Evolutionary conservation across 92 coral and sea anemone genomes (phyloP).

Genomic region (Virgularia gustaviana): DNA sequence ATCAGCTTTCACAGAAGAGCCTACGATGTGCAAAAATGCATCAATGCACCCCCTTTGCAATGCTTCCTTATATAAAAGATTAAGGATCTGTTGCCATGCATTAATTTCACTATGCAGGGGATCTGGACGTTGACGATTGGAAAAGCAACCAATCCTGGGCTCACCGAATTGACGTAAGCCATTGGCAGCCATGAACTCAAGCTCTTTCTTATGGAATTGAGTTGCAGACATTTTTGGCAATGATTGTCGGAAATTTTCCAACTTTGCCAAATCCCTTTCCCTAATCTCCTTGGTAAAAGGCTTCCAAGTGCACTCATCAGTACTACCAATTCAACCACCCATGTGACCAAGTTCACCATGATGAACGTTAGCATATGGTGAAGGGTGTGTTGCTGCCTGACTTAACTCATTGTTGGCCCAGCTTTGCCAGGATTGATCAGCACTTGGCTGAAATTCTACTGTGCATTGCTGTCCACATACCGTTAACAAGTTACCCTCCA

Average conservation of each 20-base stretch:
- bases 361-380: conserved; percentile 62
- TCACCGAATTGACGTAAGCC: conserved; percentile 54
- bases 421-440: too few species aligned
- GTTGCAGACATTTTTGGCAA: conserved; percentile 12
- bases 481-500: conserved; percentile 38
- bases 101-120: conserved; percentile 57
- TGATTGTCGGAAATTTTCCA: conserved; percentile 11
- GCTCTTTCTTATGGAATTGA: conserved; percentile 27
- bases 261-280: conserved; percentile 20
- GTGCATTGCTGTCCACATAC: conserved; percentile 41
- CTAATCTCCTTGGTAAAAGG: conserved; percentile 37
- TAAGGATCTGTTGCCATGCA: background rate
- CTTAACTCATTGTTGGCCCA: conserved; percentile 46
- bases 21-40: background rate
- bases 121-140: conserved; percentile 58
- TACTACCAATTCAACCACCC: conserved; percentile 51
- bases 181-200: conserved; percentile 53
- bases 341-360: conserved; percentile 23
- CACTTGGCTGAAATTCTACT: too few species aligned
- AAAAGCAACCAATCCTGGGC: conserved; percentile 57
- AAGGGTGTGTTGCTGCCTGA: conserved; percentile 61
- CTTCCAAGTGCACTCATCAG: conserved; percentile 35
- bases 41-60: too few species aligned
- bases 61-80: too few species aligned
- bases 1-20: background rate